Conservation (phyloP, 2,888 invertebrate species). For the Leptothorax acervorum region DNA sequence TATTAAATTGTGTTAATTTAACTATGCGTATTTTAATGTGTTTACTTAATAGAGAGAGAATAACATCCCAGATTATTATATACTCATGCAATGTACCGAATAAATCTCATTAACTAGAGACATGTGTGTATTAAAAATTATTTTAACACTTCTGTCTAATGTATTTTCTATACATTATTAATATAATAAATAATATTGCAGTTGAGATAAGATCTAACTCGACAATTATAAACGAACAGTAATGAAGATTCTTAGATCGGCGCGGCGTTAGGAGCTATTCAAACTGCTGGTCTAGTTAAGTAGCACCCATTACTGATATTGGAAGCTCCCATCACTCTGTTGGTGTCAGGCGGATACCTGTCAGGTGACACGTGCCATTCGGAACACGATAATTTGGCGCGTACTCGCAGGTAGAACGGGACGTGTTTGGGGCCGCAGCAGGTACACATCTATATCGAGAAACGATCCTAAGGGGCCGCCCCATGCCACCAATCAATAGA, state of each 20-base stretch:
- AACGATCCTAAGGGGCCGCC: conserved; percentile 77
- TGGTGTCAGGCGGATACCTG: conserved; percentile 75
- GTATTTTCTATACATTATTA: neutral
- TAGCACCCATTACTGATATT: conserved; percentile 59
- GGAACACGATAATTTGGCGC: conserved; percentile 75
- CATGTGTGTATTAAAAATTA: neutral
- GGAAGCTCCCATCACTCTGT: conserved; percentile 53
- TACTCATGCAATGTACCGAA: neutral
- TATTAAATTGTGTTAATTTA: conserved; percentile 8
- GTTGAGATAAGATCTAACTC: neutral
- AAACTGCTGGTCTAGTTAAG: conserved; percentile 14
- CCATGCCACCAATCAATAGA: conserved; percentile 82
- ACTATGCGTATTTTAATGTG: neutral
- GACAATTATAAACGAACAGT: neutral
- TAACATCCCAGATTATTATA: neutral
- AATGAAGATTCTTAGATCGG: neutral
- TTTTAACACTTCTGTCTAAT: neutral
- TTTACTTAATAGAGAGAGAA: neutral
- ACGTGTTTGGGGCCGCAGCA: conserved; percentile 74
- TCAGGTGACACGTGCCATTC: conserved; percentile 78
- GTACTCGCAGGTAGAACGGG: conserved; percentile 70
- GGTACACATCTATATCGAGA: conserved; percentile 78
- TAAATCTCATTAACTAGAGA: neutral
- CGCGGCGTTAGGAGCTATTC: neutral
- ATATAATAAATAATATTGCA: neutral